Conservation (phyloP, 2,113 vertebrate species). For the Salvelinus sp. region DNA sequence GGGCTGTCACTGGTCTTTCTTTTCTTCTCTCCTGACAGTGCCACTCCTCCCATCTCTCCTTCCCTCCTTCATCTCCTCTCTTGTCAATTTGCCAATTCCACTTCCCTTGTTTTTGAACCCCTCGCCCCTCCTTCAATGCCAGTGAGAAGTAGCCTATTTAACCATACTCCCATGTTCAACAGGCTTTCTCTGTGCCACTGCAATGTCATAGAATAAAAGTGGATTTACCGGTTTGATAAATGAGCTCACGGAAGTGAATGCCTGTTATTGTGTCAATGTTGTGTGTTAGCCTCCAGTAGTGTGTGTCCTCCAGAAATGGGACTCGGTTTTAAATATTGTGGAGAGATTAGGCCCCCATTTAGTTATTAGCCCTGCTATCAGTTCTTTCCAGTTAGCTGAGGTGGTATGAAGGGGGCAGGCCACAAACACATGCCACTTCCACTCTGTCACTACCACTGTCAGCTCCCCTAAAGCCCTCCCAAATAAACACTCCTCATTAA, state of each 20-base stretch:
- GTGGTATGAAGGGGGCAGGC: background rate
- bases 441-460: background rate
- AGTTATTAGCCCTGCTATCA: conserved; percentile 17
- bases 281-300: background rate
- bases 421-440: background rate
- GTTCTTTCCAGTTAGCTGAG: conserved; percentile 4
- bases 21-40: background rate
- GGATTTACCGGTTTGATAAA: conserved; percentile 65
- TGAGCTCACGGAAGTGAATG: background rate
- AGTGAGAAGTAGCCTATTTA: conserved; percentile 44
- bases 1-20: background rate
- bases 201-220: conserved; percentile 41
- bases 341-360: conserved; percentile 23
- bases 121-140: conserved; percentile 23
- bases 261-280: background rate
- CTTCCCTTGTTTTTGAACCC: no score
- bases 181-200: conserved; percentile 28
- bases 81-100: no score
- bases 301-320: conserved; percentile 8
- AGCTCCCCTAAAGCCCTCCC: background rate
- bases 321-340: conserved; percentile 19
- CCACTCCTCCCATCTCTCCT: conserved; percentile 2
- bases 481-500: conserved; percentile 6
- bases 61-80: conserved; percentile 18
- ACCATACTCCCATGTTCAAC: conserved; percentile 45